Evolutionary conservation across 2,888 invertebrate species (phyloP), one percentile per base, ranked within the genome.

Genomic region (Loripinus fragilis): DNA sequence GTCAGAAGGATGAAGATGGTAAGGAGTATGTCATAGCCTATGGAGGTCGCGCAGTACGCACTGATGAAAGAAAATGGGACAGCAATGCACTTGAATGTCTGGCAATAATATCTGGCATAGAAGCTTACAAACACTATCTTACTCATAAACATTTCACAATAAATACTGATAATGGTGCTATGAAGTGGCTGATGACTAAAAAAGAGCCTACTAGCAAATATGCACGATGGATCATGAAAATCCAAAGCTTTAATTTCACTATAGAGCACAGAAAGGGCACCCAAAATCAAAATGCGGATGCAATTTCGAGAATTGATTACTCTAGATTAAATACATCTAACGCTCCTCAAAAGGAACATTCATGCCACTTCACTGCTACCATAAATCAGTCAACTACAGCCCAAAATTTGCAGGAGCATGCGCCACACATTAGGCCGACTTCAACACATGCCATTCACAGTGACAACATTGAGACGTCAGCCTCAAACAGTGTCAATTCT

Each of bases 81-180:
- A 67, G 28, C 25, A 41, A 71, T 67, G 76, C 71, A 55, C 55
- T 71, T 23, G 76, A 76, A 38, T 76, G 76, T 71, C 67, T 76
- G n/a, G 76, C 76, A 30, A 64, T 76, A 20, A 41, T 71, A 20
- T 35, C 28, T 64, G 71, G 70, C 0, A 70, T 75, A 7, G 65
- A 60, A 10, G 35, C 64, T 0, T 75, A 41, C 48, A 25, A 42
- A 12, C 75, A 48, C 8, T 74, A 74, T 45, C 41, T 74, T n/a
- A 28, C 50, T 38, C 52, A 50, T 45, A 20, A 23, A 30, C 67
- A 64, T 38, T 74, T 74, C 33, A 74, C 30, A 2, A 28, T 74
- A 0, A 20, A 69, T n/a, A 74, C 74, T 69, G 74, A 74, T 45
- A 48, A 74, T 23, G 33, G 33, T 20, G 74, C 74, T 12, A 23